phyloP scores from a whole-genome alignment of 1,140 invertebrate species.

The Heliconius nattereri region DNA sequence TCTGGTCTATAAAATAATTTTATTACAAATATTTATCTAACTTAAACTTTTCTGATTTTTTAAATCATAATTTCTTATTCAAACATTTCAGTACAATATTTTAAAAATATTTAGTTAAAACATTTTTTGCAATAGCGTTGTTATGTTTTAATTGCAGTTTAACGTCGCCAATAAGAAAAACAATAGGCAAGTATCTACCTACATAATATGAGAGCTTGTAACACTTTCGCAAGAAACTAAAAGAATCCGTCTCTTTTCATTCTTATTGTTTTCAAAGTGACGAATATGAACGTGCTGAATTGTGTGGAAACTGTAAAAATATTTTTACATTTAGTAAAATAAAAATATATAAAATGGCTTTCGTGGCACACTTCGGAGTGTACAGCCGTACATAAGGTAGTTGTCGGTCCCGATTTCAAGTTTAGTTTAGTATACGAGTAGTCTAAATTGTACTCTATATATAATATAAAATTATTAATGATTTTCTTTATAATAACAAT shows the following conservation, averaged over 20 bases:
- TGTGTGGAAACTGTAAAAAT: constrained; percentile 12
- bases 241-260: constrained; percentile 17
- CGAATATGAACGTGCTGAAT: constrained; percentile 7
- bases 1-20: not conserved
- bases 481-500: too few relatives aligned
- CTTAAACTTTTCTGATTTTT: not conserved
- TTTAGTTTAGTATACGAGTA: not conserved
- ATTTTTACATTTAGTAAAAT: not conserved
- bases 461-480: too few relatives aligned
- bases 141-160: constrained; percentile 27
- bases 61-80: not conserved
- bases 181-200: constrained; percentile 12
- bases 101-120: not conserved
- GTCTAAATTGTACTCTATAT: too few relatives aligned
- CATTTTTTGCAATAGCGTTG: not conserved
- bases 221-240: constrained; percentile 21
- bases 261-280: constrained; percentile 15
- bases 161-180: constrained; percentile 22
- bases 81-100: not conserved
- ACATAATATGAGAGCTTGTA: constrained; percentile 17
- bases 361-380: not conserved
- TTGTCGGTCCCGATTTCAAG: not conserved
- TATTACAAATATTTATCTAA: not conserved
- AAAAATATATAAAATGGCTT: not conserved
- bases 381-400: too few relatives aligned